phyloP scores from a whole-genome alignment of 2,888 invertebrate species.

The Rhamphomyia laevipes region DNA sequence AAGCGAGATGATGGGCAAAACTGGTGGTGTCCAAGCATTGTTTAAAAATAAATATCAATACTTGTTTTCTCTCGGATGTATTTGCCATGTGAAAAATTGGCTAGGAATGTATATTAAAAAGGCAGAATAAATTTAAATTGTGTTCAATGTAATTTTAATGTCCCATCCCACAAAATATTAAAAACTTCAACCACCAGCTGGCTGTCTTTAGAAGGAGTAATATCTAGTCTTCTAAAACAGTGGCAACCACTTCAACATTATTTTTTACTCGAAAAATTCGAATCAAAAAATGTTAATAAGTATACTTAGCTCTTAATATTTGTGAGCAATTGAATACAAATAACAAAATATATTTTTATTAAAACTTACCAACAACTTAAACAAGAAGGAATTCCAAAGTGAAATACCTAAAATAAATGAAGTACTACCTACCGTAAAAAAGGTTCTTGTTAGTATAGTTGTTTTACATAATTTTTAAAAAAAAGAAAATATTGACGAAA shows the following conservation, averaged over 20 bases:
- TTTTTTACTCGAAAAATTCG: slow-evolving; percentile 7
- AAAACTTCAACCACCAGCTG: slow-evolving; percentile 22
- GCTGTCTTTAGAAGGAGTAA: too few relatives aligned
- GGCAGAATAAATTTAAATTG: slow-evolving; percentile 17
- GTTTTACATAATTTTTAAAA: slow-evolving; percentile 7
- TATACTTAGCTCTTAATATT: neutral
- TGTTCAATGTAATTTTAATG: slow-evolving; percentile 20
- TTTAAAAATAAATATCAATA: slow-evolving; percentile 15
- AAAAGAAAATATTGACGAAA: neutral
- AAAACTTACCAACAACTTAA: slow-evolving; percentile 5
- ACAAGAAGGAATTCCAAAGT: slow-evolving; percentile 5
- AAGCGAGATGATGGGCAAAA: slow-evolving; percentile 19
- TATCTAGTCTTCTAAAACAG: slow-evolving; percentile 10
- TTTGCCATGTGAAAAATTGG: slow-evolving; percentile 14
- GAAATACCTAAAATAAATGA: slow-evolving; percentile 4
- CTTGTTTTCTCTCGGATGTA: slow-evolving; percentile 18
- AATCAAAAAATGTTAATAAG: neutral
- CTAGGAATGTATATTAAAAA: slow-evolving; percentile 16
- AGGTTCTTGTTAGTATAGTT: neutral
- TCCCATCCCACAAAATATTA: slow-evolving; percentile 21
- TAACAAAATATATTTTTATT: slow-evolving; percentile 4
- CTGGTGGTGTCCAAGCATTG: slow-evolving; percentile 13
- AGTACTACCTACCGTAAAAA: slow-evolving; percentile 1
- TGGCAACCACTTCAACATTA: slow-evolving; percentile 8
- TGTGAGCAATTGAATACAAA: neutral